phyloP scores from a whole-genome alignment of 2,888 invertebrate species.

The Erebia epiphron region DNA sequence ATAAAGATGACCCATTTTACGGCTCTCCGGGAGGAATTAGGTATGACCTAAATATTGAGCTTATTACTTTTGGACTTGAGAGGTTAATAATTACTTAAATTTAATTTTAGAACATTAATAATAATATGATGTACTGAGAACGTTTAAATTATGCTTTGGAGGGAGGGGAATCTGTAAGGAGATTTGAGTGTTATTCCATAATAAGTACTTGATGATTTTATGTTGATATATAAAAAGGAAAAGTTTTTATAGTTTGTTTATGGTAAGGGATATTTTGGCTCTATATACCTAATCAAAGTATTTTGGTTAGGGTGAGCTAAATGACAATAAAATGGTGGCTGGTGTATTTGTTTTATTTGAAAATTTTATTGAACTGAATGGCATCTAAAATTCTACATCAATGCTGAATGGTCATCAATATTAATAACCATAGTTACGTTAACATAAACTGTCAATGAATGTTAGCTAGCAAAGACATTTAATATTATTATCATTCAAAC shows the following conservation, averaged over 20 bases:
- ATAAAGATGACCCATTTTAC: conserved; percentile 11
- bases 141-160: background rate
- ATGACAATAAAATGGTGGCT: too few species aligned
- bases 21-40: conserved; percentile 1
- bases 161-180: background rate
- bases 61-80: conserved; percentile 16
- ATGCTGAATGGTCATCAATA: too few species aligned
- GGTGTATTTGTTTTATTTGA: too few species aligned
- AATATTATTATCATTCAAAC: too few species aligned
- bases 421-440: too few species aligned
- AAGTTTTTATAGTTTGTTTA: background rate
- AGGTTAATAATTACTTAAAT: conserved; percentile 17
- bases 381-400: too few species aligned
- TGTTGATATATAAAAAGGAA: background rate
- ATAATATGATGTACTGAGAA: background rate
- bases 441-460: too few species aligned
- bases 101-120: conserved; percentile 9
- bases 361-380: too few species aligned
- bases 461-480: too few species aligned
- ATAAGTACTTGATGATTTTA: conserved; percentile 1
- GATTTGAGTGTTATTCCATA: conserved; percentile 1
- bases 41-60: conserved; percentile 14
- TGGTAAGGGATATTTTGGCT: too few species aligned
- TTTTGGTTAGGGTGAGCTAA: too few species aligned
- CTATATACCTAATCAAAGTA: too few species aligned